Evolutionary conservation across 2,113 vertebrate genomes (phyloP), one percentile per base, ranked within the genome.

Genomic region (Salminus brasiliensis): DNA sequence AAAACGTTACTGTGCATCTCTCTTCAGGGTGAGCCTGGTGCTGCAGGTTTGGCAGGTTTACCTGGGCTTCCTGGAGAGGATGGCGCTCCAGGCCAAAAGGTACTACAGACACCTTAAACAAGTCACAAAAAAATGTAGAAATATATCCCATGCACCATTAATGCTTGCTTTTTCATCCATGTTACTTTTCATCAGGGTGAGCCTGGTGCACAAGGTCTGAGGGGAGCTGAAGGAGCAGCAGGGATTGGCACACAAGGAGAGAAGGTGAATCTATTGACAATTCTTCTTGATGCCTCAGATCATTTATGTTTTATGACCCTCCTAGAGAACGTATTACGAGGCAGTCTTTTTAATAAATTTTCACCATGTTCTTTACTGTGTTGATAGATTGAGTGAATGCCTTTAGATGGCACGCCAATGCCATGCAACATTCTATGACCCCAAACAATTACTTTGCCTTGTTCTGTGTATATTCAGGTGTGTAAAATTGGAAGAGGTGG

Each of bases 41-140:
- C 90, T 76, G 77, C 91, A 84, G 95, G 95, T 79, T 73, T 95
- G 18, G 90, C 90, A 72, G 95, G 95, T 21, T 85, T 96, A 53
- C 95, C 93, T 71, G 95, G 93, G 81, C 92, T 96, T 86, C 94
- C 95, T 59, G 94, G 95, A 87, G 94, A 96, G 84, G 95, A 96
- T 70, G 96, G 94, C 49, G 93, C 90, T 41, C 93, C 94, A 66
- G 95, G 94, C 72, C 94, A 95, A 88, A 97, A 96, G 93, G 94
- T 94, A 88, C n/a, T 30, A 32, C 45, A 41, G 32, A 66, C 25
- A 72, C 21, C 2, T 25, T 71, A 34, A 63, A 74, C 39, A 71
- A 41, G 39, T 63, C 4, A 62, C n/a, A 1, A 63, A 36, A 63
- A n/a, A 5, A n/a, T 2, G 5, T 2, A 21, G 39, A 72, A 30